Percentiles rank a stretch among this genome's conserved stretches.
Evolutionary conservation across 2,888 invertebrate species (phyloP).

Genomic region (Oscheius myriophilus): DNA sequence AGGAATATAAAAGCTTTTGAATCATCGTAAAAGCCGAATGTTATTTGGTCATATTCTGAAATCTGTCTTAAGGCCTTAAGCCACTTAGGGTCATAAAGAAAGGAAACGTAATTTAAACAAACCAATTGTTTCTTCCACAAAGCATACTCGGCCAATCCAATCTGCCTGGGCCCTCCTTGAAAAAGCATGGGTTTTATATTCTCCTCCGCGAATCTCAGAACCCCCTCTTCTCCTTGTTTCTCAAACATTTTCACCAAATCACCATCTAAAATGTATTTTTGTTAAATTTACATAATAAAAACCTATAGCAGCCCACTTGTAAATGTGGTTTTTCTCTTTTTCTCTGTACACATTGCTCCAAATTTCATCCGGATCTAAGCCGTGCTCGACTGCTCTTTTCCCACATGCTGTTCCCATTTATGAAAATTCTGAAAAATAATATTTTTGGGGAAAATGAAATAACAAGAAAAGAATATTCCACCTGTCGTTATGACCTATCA

Average conservation of each 20-base stretch:
- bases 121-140: conserved; percentile 78
- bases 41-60: too few species aligned
- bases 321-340: conserved; percentile 69
- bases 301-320: conserved; percentile 69
- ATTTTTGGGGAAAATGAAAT: too few species aligned
- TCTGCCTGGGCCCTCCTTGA: conserved; percentile 84
- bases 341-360: conserved; percentile 70
- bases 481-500: too few species aligned
- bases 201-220: conserved; percentile 58
- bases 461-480: too few species aligned
- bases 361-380: conserved; percentile 66
- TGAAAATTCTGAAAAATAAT: too few species aligned
- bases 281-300: background rate
- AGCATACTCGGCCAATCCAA: conserved; percentile 83
- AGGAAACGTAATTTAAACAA: too few species aligned
- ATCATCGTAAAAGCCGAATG: too few species aligned
- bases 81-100: too few species aligned
- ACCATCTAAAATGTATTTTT: conserved; percentile 75
- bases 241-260: conserved; percentile 82
- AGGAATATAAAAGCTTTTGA: too few species aligned
- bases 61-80: too few species aligned
- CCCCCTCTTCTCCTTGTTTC: conserved; percentile 78
- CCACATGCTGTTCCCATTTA: too few species aligned
- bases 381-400: background rate
- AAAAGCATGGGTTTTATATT: conserved; percentile 67